phyloP scores from a whole-genome alignment of 2,888 invertebrate genomes.

The Arrhopalites spinosus region DNA sequence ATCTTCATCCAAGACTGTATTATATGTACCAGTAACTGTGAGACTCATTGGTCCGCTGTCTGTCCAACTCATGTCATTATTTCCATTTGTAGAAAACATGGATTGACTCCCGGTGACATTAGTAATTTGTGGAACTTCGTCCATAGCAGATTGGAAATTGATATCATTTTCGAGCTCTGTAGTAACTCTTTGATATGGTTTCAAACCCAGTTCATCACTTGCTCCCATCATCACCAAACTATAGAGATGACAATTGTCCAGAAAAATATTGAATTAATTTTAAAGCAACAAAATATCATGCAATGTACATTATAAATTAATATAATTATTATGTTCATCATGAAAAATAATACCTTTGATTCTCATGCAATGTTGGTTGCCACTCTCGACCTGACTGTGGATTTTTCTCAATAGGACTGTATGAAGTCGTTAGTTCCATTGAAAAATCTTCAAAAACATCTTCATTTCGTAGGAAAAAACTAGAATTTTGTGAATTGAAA shows the following conservation, averaged over 20 bases:
- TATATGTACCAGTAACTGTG: too few relatives aligned
- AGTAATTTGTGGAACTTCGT: too few relatives aligned
- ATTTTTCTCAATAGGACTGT: conserved; percentile 49
- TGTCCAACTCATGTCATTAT: too few relatives aligned
- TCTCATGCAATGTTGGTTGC: too few relatives aligned
- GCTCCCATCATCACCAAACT: conserved; percentile 47
- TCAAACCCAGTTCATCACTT: conserved; percentile 51
- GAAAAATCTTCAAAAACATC: conserved; percentile 34
- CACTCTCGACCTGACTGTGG: not conserved
- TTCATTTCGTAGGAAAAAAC: conserved; percentile 35
- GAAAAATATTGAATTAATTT: not conserved
- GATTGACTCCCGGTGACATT: too few relatives aligned
- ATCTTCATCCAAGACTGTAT: too few relatives aligned
- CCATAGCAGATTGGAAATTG: not conserved
- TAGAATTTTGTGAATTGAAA: not conserved
- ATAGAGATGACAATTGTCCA: too few relatives aligned
- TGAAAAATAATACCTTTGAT: not conserved
- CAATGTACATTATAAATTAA: not conserved
- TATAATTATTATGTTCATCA: too few relatives aligned
- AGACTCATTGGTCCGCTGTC: too few relatives aligned
- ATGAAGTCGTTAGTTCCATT: conserved; percentile 41
- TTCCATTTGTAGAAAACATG: too few relatives aligned
- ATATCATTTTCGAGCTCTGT: conserved; percentile 32
- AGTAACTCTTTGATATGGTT: conserved; percentile 52
- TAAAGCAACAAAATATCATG: too few relatives aligned